Evolutionary conservation across 2,888 invertebrate genomes (phyloP), one percentile per base, ranked within the genome.

Genomic region (Xiphydria camelus): DNA sequence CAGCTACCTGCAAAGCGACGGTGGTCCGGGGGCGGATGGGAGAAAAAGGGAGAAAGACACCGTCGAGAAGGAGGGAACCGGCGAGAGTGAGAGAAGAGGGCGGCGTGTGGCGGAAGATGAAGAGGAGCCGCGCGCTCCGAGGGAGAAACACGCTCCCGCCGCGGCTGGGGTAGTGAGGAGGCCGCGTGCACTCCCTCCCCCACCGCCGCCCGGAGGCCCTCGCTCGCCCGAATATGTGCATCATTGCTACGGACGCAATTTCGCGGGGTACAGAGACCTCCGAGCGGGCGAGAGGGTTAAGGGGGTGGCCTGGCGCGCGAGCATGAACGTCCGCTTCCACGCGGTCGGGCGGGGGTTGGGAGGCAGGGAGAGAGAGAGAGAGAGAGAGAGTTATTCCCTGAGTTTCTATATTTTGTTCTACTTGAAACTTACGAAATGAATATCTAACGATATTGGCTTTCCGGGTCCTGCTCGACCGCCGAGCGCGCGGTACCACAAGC

Each of bases 341-440:
- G n/a, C n/a, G n/a, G n/a, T n/a, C n/a, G n/a, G 32, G 18, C 50
- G 41, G 37, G 29, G 38, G 34, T 22, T 15, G 19, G 41, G 29
- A 34, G 42, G 45, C 41, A 33, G 48, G 45, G 12, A 41, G 48
- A 41, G 46, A 42, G 31, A 29, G 41, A 33, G 17, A 41, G 32
- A 35, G 42, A 20, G 29, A 29, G 41, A 35, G 59, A 56, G 58
- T 59, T 62, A 51, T 59, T 60, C 59, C 59, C 47, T 46, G 55
- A 62, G 63, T 66, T 67, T 65, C 62, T 69, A 68, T 68, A 70
- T 71, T 70, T 73, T 68, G 64, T 70, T 69, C 68, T 68, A 73
- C 68, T 74, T 66, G 60, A 73, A 74, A 73, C 68, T 74, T 72
- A 68, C 67, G 67, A 67, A 72, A 73, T 68, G 70, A 73, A 68